Percentiles rank a stretch among this genome's conserved stretches.
Evolutionary conservation across 2,888 invertebrate species (phyloP).

Genomic region (Ethmia dodecea): DNA sequence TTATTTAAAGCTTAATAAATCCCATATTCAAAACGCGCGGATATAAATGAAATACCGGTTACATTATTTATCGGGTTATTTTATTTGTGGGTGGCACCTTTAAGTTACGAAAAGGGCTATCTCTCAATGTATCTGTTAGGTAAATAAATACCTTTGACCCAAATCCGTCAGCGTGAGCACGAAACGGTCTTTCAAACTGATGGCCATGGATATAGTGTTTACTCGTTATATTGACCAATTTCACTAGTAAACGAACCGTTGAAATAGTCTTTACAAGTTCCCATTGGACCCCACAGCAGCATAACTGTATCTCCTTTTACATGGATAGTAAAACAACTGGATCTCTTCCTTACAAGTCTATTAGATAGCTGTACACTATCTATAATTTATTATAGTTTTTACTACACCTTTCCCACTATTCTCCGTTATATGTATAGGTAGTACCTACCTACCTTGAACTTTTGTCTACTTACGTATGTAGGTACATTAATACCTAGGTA

Average conservation of each 20-base stretch:
- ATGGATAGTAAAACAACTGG: slow-evolving; percentile 25
- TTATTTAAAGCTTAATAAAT: slow-evolving; percentile 57
- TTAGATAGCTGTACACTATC: slow-evolving; percentile 11
- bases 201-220: slow-evolving; percentile 28
- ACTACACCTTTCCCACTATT: too few species aligned
- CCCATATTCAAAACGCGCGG: slow-evolving; percentile 29
- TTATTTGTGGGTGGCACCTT: slow-evolving; percentile 37
- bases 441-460: too few species aligned
- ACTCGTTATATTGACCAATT: slow-evolving; percentile 31
- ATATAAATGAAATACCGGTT: slow-evolving; percentile 30
- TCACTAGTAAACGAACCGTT: slow-evolving; percentile 34
- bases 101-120: slow-evolving; percentile 39
- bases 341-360: slow-evolving; percentile 19
- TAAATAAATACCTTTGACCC: slow-evolving; percentile 65
- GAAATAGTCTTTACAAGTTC: slow-evolving; percentile 28
- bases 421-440: too few species aligned
- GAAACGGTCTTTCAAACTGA: slow-evolving; percentile 42
- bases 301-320: slow-evolving; percentile 38
- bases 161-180: slow-evolving; percentile 47
- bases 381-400: too few species aligned
- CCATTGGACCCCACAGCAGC: slow-evolving; percentile 32
- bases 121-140: slow-evolving; percentile 47
- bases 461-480: too few species aligned
- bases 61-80: slow-evolving; percentile 34
- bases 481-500: too few species aligned